A percentile compares a stretch with the other conserved stretches of the same genome.
These are phyloP conservation scores for Carabus problematicus DNA, from an alignment of 2,888 invertebrate genomes.

Conservation along the genomic window DNA sequence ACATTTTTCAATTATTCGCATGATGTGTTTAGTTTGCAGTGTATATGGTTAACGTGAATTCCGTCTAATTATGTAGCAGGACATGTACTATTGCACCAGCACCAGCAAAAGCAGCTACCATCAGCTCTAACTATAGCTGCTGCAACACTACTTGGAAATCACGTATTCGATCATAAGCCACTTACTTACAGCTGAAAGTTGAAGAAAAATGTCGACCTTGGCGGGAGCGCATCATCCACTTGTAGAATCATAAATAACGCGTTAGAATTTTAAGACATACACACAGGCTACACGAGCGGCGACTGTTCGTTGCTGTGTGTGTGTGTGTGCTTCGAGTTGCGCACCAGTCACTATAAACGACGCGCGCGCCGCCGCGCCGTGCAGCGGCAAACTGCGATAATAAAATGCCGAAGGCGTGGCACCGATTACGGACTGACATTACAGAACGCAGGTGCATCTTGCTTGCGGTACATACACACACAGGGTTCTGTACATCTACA, in stretches of 20 bases:
- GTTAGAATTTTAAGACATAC: constrained; percentile 19
- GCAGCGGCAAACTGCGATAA: constrained; percentile 36
- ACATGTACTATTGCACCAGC: too few species aligned
- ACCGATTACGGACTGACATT: constrained; percentile 39
- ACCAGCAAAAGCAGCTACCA: too few species aligned
- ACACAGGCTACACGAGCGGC: constrained; percentile 24
- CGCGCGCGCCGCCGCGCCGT: constrained; percentile 32
- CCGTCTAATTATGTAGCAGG: too few species aligned
- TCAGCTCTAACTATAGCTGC: too few species aligned
- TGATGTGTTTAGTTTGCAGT: too few species aligned
- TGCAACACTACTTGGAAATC: too few species aligned
- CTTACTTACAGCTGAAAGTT: constrained; percentile 24
- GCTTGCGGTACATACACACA: too few species aligned
- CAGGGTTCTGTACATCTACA: too few species aligned
- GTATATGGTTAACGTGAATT: too few species aligned
- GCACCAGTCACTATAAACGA: constrained; percentile 16
- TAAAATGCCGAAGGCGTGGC: constrained; percentile 41
- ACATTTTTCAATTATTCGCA: too few species aligned
- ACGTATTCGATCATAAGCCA: constrained; percentile 40
- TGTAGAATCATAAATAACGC: constrained; percentile 37
- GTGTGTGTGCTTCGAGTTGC: constrained; percentile 1
- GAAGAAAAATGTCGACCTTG: constrained; percentile 27
- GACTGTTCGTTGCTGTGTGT: not conserved
- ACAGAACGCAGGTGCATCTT: constrained; percentile 37
- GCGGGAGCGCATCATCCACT: constrained; percentile 28